Base-by-base conservation (phyloP, 2,797 vertebrate species). In the Molossus alvarezi region DNA sequence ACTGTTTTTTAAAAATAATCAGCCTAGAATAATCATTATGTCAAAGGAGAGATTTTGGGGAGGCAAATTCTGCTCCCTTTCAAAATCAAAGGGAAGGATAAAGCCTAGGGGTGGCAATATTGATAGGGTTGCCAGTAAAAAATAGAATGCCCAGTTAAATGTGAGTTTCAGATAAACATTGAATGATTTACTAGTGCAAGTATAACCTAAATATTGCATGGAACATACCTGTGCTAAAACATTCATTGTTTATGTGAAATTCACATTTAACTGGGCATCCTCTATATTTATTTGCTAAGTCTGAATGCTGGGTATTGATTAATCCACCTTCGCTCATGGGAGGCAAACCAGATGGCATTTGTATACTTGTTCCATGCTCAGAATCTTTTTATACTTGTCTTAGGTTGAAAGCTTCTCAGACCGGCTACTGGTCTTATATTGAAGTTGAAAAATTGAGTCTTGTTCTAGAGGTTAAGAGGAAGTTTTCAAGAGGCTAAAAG, bases 371-470 rank as follows among this genome's bases (percentile, higher is more conserved):
- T 90, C 45, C 20, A 45, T 72, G 76, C 17, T 80, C 67, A 84
- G 80, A 88, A 95, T 97, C 81, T 88, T 77, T 96, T 95, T 95
- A 91, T 90, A 81, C 62, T 75, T 97, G 82, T 77, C 82, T 60
- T 94, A 37, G 53, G n/a, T 96, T 96, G 67, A 89, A 82, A 91
- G 20, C 64, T 94, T 94, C 37, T 89, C 37, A 89, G 81, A 76
- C 60, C 93, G 53, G 72, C 64, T 96, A 37, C 64, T 89, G 83
- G 29, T 73, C 37, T 80, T 48, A 58, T 84, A 60, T 45, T 81
- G 72, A 96, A 64, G 9, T 85, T 33, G 58, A 92, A 90, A 91
- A 88, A 48, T 27, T 58, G 29, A 86, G 29, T 71, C 25, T 88
- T 90, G 6, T 71, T 79, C 51, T 65, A 72, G 73, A 69, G 51